Percentiles rank a stretch among this genome's conserved stretches.
phyloP scores from a whole-genome alignment of 2,113 vertebrate species.

The Leucopternis melanops region DNA sequence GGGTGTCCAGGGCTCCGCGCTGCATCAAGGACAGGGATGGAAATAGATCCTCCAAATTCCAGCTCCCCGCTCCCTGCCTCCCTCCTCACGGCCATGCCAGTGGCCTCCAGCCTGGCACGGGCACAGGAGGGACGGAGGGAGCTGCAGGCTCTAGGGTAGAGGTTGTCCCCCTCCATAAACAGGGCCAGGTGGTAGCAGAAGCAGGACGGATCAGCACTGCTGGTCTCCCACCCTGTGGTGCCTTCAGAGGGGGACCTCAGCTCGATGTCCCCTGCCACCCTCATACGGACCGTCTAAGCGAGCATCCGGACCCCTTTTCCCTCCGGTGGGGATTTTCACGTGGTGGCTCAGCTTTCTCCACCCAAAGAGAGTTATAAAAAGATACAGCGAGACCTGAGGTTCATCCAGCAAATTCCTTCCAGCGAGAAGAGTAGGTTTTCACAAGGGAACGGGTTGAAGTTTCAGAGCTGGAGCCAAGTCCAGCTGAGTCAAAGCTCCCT shows the following conservation, averaged over 20 bases:
- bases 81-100: background rate
- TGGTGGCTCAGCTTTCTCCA: background rate
- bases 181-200: background rate
- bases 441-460: background rate
- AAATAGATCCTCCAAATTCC: background rate
- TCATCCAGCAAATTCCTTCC: background rate
- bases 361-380: background rate
- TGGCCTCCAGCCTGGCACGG: background rate
- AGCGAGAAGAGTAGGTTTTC: background rate
- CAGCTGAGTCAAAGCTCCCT: slow-evolving; percentile 24
- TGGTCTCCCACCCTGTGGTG: background rate
- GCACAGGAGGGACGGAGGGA: background rate
- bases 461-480: background rate
- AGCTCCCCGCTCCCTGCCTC: background rate
- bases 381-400: background rate
- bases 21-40: background rate
- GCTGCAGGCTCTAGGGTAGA: background rate
- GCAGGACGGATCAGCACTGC: background rate
- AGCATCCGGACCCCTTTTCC: background rate
- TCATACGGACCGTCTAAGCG: accelerated
- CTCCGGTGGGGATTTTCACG: background rate
- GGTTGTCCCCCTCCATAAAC: background rate
- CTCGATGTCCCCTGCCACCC: background rate
- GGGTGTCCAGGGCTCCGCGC: background rate
- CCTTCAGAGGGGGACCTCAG: background rate